Percentiles rank a stretch among this genome's conserved stretches.
Evolutionary conservation across 2,888 invertebrate genomes (phyloP).

Genomic region (Cheilosia variabilis): DNA sequence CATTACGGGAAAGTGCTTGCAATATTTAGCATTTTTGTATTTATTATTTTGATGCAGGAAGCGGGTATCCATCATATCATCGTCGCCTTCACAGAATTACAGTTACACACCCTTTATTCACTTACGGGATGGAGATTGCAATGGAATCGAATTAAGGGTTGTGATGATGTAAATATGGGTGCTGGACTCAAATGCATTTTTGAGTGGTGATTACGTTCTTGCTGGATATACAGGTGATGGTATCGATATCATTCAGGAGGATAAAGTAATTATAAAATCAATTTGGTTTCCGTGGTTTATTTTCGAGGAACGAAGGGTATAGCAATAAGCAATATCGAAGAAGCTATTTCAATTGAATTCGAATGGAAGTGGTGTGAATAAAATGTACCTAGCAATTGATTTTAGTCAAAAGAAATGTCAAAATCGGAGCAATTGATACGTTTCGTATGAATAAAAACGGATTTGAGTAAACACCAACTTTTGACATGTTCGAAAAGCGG

Average conservation of each 20-base stretch:
- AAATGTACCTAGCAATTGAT: too few relatives aligned
- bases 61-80: slow-evolving; percentile 20
- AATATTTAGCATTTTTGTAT: slow-evolving; percentile 14
- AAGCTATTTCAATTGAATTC: not conserved
- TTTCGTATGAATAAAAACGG: too few relatives aligned
- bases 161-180: slow-evolving; percentile 8
- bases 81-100: not conserved
- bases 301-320: not conserved
- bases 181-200: slow-evolving; percentile 61
- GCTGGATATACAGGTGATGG: slow-evolving; percentile 44
- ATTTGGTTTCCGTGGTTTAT: slow-evolving; percentile 39
- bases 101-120: slow-evolving; percentile 45
- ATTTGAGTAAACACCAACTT: too few relatives aligned
- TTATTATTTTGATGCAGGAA: slow-evolving; percentile 51
- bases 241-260: slow-evolving; percentile 47
- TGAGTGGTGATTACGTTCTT: slow-evolving; percentile 33
- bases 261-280: slow-evolving; percentile 71
- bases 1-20: slow-evolving; percentile 53
- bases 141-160: slow-evolving; percentile 64
- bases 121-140: slow-evolving; percentile 69
- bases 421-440: too few relatives aligned
- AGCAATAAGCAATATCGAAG: not conserved
- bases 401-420: too few relatives aligned
- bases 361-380: too few relatives aligned
- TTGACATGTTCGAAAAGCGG: too few relatives aligned